These are phyloP conservation scores for Cataglyphis cursor DNA, from an alignment of 2,888 invertebrate species.

Conservation along the genomic window DNA sequence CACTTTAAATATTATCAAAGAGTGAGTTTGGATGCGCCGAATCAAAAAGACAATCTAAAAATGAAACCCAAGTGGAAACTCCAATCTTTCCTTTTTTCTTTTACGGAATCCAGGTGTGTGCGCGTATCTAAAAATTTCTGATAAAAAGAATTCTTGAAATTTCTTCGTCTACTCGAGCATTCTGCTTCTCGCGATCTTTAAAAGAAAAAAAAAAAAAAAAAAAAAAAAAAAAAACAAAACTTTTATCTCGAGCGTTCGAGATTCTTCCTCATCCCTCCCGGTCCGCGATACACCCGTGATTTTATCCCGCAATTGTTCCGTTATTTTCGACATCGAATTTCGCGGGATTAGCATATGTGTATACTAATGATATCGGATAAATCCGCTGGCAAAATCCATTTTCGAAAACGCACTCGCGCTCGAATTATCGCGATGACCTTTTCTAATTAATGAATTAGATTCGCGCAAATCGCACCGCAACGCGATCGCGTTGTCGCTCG, in stretches of 20 bases:
- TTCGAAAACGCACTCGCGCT: not conserved
- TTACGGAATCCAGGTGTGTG: not conserved
- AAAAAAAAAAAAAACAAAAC: too few species aligned
- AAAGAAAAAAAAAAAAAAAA: not conserved
- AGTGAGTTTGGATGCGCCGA: not conserved
- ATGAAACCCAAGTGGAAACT: not conserved
- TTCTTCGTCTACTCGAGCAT: not conserved
- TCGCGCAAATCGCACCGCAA: not conserved
- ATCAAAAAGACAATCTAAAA: not conserved
- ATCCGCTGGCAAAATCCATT: not conserved
- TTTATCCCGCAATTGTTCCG: not conserved
- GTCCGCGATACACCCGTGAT: not conserved
- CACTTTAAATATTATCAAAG: not conserved
- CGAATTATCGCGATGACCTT: conserved; percentile 41
- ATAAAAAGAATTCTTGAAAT: not conserved
- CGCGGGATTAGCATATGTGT: not conserved
- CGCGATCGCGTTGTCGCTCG: not conserved
- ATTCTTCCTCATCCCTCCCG: not conserved
- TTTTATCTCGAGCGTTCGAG: not conserved
- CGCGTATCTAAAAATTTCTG: not conserved
- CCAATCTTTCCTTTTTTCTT: not conserved
- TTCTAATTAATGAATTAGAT: conserved; percentile 50
- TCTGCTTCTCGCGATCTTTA: not conserved
- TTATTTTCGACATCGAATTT: not conserved
- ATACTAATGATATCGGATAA: not conserved